Evolutionary conservation across 1,140 invertebrate species (phyloP).

Genomic region (Zaprionus tsacasi): DNA sequence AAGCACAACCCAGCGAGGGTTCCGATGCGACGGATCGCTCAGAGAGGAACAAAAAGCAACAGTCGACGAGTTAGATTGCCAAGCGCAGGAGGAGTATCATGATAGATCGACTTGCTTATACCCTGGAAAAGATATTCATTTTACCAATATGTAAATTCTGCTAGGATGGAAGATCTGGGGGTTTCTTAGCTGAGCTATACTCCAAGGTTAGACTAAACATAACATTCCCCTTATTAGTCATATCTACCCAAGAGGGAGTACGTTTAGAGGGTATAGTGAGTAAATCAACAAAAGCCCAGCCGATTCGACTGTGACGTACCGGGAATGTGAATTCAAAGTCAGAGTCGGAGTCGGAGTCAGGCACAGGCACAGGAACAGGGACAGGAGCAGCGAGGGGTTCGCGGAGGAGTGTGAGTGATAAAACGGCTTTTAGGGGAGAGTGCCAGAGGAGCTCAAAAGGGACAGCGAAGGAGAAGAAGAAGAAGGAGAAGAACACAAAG

Average conservation of each 20-base stretch:
- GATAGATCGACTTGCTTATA: conserved; percentile 10
- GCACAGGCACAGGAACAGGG: conserved; percentile 9
- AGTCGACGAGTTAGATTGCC: conserved; percentile 58
- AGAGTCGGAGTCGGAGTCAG: conserved; percentile 43
- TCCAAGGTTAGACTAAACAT: no score
- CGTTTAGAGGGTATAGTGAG: not conserved
- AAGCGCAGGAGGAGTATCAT: conserved; percentile 20
- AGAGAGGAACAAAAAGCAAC: conserved; percentile 35
- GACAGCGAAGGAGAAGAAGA: conserved; percentile 9
- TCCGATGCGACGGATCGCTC: conserved; percentile 7
- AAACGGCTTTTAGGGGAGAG: conserved; percentile 45
- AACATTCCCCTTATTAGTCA: no score
- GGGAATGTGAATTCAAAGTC: conserved; percentile 39
- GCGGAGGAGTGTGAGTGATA: conserved; percentile 34
- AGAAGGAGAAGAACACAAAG: conserved; percentile 3
- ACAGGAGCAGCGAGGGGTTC: conserved; percentile 4
- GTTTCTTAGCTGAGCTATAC: no score
- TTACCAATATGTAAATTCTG: not conserved
- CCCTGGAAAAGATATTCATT: not conserved
- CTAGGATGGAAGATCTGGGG: no score
- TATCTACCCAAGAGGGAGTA: not conserved
- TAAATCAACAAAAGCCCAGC: conserved; percentile 52
- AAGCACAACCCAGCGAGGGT: conserved; percentile 34
- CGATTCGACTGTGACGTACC: conserved; percentile 66
- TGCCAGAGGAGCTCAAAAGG: conserved; percentile 58